Conservation (phyloP, 2,113 vertebrate species). For the Pogonocichla stellata region DNA sequence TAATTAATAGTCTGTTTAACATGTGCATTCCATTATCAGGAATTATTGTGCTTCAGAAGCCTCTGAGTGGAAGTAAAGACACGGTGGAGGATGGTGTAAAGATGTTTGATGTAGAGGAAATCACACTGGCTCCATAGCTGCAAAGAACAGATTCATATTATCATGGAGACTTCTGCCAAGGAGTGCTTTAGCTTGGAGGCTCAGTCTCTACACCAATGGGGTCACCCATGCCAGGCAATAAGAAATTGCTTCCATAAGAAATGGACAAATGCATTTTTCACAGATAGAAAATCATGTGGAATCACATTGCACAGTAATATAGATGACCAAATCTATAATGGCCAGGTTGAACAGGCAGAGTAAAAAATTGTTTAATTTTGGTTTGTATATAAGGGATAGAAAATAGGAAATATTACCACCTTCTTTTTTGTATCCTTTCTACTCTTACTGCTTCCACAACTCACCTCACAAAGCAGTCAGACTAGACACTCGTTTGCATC, state of each 20-base stretch:
- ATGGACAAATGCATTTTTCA: not conserved
- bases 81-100: not conserved
- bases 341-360: not conserved
- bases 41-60: not conserved
- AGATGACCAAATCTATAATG: not conserved
- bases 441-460: not conserved
- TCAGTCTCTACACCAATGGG: not conserved
- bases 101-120: not conserved
- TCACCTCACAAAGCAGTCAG: not conserved
- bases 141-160: not conserved
- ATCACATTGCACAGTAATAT: not conserved
- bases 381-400: not conserved
- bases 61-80: not conserved
- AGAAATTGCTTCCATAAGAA: not conserved
- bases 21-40: constrained; percentile 3
- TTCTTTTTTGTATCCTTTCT: not conserved
- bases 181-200: not conserved
- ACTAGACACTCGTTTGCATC: not conserved
- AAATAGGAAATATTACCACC: not conserved
- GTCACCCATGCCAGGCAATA: not conserved
- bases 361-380: not conserved
- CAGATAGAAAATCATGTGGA: not conserved
- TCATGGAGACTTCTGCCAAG: not conserved
- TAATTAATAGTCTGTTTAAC: constrained; percentile 30
- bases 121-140: not conserved